Evolutionary conservation across 2,888 invertebrate species (phyloP), one percentile per base, ranked within the genome.

Genomic region (Drosophila diplacantha): DNA sequence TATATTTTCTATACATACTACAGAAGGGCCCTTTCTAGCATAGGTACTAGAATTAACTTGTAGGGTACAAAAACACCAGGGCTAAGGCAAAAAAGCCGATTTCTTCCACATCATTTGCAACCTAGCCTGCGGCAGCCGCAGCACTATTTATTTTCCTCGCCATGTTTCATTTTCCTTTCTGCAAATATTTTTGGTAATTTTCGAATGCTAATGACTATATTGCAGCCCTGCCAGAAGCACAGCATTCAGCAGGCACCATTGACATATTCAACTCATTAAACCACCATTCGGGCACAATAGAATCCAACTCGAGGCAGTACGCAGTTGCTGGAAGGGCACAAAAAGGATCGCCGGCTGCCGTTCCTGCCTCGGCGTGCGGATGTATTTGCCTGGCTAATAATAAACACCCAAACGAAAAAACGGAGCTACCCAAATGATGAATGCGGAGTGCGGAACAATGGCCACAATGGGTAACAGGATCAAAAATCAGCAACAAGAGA

Each of bases 251-350:
- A 16, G 29, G 38, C 37, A 47, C 61, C 71, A 75, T 76, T 82
- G 82, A 84, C 84, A 84, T 81, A 84, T 81, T 83, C 80, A 65
- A 77, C 77, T 81, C 81, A 81, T 81, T 81, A 84, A 81, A 82
- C 71, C 63, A 70, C 72, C 73, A 72, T 79, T 74, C 66, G 56
- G 31, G 43, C 60, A 73, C 71, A 78, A 81, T 66, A 41, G 68
- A 51, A 35, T 39, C n/a, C 43, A 46, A 22, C 52, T 60, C 68
- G 31, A 24, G 14, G 29, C 26, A 39, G 20, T 46, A 43, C n/a
- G 39, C 47, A 29, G 49, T 29, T 26, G 51, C 37, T 32, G 43
- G 43, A 60, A 49, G 43, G 64, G 65, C 41, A 55, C 35, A 54
- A 24, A 26, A 46, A 57, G 73, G 65, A 73, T 75, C 73, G 81